These are phyloP conservation scores for Xerus inauris DNA, from an alignment of 2,113 vertebrate genomes.

Conservation along the genomic window DNA sequence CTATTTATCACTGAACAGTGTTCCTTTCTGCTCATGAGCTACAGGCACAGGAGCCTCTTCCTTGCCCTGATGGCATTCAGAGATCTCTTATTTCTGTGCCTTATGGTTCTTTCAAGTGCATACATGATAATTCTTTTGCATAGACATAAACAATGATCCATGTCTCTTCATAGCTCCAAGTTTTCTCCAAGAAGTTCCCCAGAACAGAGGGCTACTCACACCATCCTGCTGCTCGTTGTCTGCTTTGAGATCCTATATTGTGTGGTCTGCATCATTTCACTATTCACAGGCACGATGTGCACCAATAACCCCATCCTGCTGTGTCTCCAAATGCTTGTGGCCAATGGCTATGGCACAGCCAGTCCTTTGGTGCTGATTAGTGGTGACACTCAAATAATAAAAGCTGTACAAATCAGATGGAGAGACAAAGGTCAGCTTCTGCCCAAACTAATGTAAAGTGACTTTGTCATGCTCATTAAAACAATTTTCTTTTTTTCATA, in stretches of 20 bases:
- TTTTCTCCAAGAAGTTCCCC: not conserved
- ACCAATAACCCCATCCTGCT: not conserved
- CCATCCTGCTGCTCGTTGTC: too few species aligned
- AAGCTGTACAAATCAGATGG: not conserved
- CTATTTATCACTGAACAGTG: not conserved
- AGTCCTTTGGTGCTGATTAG: too few species aligned
- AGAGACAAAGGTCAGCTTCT: not conserved
- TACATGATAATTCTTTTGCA: not conserved
- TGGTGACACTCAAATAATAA: too few species aligned
- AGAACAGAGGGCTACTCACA: too few species aligned
- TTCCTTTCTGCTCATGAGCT: not conserved
- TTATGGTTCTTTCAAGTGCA: not conserved
- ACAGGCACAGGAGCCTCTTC: not conserved
- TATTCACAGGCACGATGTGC: not conserved
- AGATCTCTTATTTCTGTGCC: not conserved
- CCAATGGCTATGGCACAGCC: not conserved
- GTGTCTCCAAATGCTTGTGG: not conserved
- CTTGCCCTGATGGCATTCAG: not conserved
- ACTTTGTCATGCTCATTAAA: not conserved
- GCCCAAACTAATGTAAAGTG: not conserved
- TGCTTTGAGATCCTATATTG: not conserved
- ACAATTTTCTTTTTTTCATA: not conserved
- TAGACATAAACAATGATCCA: not conserved
- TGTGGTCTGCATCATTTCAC: not conserved
- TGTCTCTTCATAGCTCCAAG: not conserved